These are phyloP conservation scores for Dromaius novaehollandiae DNA, from an alignment of 2,113 vertebrate genomes.

Conservation along the genomic window DNA sequence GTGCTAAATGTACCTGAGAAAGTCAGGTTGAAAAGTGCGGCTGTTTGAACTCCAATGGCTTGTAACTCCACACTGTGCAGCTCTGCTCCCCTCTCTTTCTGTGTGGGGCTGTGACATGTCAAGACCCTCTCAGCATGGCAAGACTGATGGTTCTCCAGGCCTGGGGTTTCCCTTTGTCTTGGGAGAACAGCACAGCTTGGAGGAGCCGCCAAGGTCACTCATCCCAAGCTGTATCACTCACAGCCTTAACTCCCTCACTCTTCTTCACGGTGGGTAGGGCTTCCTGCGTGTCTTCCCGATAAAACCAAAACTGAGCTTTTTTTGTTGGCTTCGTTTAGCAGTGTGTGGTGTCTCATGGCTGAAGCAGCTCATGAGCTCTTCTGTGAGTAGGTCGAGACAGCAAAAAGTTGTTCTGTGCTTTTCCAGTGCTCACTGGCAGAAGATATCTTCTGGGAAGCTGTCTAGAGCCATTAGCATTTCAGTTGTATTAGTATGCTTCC, in stretches of 20 bases:
- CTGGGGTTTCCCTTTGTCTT: background rate
- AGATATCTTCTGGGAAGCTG: background rate
- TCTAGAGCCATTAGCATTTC: background rate
- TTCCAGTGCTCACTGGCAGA: background rate
- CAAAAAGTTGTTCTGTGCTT: background rate
- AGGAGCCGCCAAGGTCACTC: too few species aligned
- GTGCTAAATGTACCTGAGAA: background rate
- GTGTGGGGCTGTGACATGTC: background rate
- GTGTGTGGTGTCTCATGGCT: background rate
- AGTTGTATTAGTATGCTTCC: background rate
- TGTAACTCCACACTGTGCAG: background rate
- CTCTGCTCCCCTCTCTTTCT: background rate
- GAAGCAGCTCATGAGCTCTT: background rate
- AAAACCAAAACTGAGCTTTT: background rate
- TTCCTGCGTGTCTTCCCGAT: background rate
- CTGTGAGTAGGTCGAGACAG: background rate
- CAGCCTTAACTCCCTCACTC: background rate
- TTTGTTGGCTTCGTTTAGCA: background rate
- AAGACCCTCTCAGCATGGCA: background rate
- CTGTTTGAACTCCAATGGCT: background rate
- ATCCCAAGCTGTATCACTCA: background rate
- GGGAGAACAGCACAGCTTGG: background rate
- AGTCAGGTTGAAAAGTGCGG: background rate
- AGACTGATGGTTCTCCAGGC: background rate
- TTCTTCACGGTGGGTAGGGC: background rate